These are phyloP conservation scores for Scaptomyza polygonia DNA, from an alignment of 2,888 invertebrate species.

Conservation along the genomic window DNA sequence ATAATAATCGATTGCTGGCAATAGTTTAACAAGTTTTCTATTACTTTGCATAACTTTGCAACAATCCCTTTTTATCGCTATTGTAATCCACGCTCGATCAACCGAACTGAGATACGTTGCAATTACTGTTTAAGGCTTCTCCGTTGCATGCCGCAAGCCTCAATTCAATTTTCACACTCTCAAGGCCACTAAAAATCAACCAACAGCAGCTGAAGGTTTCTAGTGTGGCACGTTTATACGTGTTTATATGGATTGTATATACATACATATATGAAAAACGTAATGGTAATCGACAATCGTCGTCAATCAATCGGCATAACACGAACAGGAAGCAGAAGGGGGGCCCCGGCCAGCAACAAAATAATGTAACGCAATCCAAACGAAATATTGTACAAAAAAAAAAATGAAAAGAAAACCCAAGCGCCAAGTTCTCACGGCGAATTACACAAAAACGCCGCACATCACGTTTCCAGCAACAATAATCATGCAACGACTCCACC, in stretches of 20 bases:
- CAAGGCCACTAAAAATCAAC: constrained; percentile 59
- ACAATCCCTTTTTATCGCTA: background rate
- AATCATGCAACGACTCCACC: constrained; percentile 44
- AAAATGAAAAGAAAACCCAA: constrained; percentile 51
- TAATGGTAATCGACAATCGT: constrained; percentile 43
- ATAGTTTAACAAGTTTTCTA: background rate
- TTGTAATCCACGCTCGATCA: constrained; percentile 39
- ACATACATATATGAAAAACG: constrained; percentile 26
- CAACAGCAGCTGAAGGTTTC: too few species aligned
- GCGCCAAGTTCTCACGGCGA: constrained; percentile 75
- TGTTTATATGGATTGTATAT: constrained; percentile 7
- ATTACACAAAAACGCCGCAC: constrained; percentile 77
- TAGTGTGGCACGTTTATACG: background rate
- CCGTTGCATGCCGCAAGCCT: constrained; percentile 22
- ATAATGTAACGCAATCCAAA: constrained; percentile 37
- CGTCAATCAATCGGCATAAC: constrained; percentile 56
- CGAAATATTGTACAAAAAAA: background rate
- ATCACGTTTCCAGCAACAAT: constrained; percentile 65
- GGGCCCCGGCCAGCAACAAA: background rate
- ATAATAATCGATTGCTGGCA: too few species aligned
- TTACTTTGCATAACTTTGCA: background rate
- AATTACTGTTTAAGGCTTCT: constrained; percentile 41
- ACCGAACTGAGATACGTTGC: constrained; percentile 47
- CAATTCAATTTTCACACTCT: constrained; percentile 68
- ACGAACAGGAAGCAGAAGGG: background rate